Conservation (phyloP, 2,113 vertebrate species). For the Ia io region DNA sequence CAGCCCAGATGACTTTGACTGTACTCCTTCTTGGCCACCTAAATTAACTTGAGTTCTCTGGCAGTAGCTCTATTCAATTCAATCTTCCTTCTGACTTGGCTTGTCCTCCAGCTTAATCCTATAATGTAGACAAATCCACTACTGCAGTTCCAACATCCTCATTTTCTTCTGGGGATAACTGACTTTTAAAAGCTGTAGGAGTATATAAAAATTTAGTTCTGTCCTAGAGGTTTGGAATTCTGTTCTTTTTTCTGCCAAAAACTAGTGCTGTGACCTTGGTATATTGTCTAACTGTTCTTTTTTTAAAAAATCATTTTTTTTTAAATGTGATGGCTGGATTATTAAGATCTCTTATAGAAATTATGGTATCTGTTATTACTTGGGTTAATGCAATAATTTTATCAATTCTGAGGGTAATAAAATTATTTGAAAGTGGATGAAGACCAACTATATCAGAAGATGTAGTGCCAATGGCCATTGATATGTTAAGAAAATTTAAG, state of each 20-base stretch:
- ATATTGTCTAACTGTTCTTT: background rate
- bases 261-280: background rate
- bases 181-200: background rate
- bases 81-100: background rate
- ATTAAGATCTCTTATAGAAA: background rate
- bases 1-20: background rate
- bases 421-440: slow-evolving; percentile 4
- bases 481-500: background rate
- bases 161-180: background rate
- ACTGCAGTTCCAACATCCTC: background rate
- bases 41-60: background rate
- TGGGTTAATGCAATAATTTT: background rate
- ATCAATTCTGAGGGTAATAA: background rate
- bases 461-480: background rate
- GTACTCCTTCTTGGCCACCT: background rate
- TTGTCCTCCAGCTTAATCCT: background rate
- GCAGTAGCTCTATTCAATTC: background rate
- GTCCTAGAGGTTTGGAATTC: background rate
- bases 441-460: background rate
- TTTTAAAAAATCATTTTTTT: background rate
- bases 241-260: background rate
- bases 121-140: background rate
- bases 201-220: background rate
- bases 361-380: background rate
- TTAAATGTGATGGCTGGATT: background rate